phyloP scores from a whole-genome alignment of 2,113 vertebrate genomes.

The Nipponia nippon region DNA sequence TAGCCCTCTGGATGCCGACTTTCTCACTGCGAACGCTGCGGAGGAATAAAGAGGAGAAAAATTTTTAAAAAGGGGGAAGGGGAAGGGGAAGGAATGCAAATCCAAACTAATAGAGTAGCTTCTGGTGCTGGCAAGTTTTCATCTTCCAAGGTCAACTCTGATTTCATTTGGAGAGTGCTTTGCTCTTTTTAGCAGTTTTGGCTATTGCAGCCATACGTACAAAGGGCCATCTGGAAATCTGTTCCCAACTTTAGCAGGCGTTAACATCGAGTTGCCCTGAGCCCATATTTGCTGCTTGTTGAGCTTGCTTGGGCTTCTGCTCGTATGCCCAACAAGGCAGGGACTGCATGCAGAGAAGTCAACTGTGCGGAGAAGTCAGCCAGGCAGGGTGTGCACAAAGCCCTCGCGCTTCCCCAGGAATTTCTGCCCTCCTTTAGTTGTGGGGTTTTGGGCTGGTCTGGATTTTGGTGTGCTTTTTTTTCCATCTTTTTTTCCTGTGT shows the following conservation, averaged over 20 bases:
- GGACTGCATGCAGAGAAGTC: too few relatives aligned
- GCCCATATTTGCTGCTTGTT: background rate
- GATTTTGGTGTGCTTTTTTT: background rate
- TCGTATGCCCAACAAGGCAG: background rate
- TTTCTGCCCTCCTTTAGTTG: background rate
- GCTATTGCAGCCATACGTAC: background rate
- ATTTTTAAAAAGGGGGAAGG: too few relatives aligned
- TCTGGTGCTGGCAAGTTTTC: background rate
- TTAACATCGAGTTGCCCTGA: background rate
- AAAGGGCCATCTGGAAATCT: conserved; percentile 56
- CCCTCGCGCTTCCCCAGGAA: background rate
- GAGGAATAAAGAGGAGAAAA: background rate
- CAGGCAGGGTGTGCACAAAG: background rate
- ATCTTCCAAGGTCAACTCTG: conserved; percentile 40
- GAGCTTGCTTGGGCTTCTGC: background rate
- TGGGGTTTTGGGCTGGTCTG: background rate
- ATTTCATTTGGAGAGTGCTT: conserved; percentile 9
- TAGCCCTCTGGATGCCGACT: background rate
- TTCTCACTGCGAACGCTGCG: background rate
- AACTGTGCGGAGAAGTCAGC: background rate
- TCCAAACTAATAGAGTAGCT: background rate
- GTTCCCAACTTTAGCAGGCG: background rate
- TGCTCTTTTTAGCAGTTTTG: conserved; percentile 45
- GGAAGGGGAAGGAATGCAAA: background rate
- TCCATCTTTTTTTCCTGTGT: background rate